A percentile compares a stretch with the other conserved stretches of the same genome.
phyloP scores from a whole-genome alignment of 2,888 invertebrate genomes.

The Hydroisotoma schaefferi region DNA sequence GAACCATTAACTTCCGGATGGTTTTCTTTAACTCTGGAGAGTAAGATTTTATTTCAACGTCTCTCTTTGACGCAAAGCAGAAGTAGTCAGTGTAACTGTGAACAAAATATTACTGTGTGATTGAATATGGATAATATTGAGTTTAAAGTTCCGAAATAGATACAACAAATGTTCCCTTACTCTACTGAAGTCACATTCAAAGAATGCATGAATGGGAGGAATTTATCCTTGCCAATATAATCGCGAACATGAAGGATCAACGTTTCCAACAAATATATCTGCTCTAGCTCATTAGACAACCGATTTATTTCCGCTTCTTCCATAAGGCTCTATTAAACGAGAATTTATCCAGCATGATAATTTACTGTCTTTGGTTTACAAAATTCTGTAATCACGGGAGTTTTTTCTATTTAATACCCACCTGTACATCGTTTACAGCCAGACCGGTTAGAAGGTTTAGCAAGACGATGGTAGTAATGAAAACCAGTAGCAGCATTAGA shows the following conservation, averaged over 20 bases:
- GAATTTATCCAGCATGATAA: not conserved
- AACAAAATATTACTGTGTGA: not conserved
- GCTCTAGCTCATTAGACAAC: constrained; percentile 31
- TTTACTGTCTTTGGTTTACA: not conserved
- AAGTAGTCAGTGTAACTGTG: constrained; percentile 24
- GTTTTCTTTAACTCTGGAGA: constrained; percentile 26
- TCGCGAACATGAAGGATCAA: constrained; percentile 20
- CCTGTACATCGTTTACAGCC: constrained; percentile 41
- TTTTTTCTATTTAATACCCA: constrained; percentile 1
- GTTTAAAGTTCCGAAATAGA: constrained; percentile 1
- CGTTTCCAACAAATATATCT: constrained; percentile 34
- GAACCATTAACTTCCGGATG: constrained; percentile 22
- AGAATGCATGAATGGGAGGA: constrained; percentile 17
- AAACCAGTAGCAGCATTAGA: constrained; percentile 35
- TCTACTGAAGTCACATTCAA: constrained; percentile 30
- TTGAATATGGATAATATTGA: no score
- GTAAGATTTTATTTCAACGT: constrained; percentile 28
- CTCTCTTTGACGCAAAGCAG: constrained; percentile 12
- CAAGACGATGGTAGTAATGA: constrained; percentile 36
- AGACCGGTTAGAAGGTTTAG: constrained; percentile 41
- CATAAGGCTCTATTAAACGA: constrained; percentile 26
- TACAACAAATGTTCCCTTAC: constrained; percentile 14
- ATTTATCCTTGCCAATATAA: constrained; percentile 19
- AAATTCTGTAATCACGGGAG: not conserved
- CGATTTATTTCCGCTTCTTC: constrained; percentile 39